phyloP scores from a whole-genome alignment of 1,140 invertebrate species.

The Gonioctena quinquepunctata region DNA sequence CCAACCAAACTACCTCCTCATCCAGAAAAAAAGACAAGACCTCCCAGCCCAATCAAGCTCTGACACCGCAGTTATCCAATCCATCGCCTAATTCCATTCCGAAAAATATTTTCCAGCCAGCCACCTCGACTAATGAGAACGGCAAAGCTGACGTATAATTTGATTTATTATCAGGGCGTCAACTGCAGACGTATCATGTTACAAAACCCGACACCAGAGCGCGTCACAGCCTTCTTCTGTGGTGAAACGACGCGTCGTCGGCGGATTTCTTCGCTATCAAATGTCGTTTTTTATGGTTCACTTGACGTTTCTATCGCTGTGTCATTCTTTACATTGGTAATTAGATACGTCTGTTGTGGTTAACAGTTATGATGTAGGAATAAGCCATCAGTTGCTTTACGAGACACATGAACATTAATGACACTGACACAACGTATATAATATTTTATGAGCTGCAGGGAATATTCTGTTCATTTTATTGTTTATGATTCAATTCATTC shows the following conservation, averaged over 20 bases:
- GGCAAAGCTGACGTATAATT: background rate
- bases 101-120: slow-evolving; percentile 5
- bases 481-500: no score
- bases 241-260: background rate
- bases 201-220: background rate
- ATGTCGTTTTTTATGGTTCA: background rate
- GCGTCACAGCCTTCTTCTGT: background rate
- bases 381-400: no score
- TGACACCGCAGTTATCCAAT: background rate
- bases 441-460: no score
- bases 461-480: no score
- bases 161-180: slow-evolving; percentile 12
- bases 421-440: no score
- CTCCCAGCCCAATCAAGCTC: background rate
- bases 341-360: background rate
- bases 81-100: background rate
- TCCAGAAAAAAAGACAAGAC: background rate
- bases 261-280: background rate
- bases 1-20: background rate
- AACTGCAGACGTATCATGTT: background rate
- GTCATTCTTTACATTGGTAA: background rate
- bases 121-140: slow-evolving; percentile 12
- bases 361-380: no score
- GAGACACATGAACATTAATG: no score
- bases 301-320: background rate